These are phyloP conservation scores for Morphnarchus princeps DNA, from an alignment of 2,113 vertebrate genomes.

Conservation along the genomic window DNA sequence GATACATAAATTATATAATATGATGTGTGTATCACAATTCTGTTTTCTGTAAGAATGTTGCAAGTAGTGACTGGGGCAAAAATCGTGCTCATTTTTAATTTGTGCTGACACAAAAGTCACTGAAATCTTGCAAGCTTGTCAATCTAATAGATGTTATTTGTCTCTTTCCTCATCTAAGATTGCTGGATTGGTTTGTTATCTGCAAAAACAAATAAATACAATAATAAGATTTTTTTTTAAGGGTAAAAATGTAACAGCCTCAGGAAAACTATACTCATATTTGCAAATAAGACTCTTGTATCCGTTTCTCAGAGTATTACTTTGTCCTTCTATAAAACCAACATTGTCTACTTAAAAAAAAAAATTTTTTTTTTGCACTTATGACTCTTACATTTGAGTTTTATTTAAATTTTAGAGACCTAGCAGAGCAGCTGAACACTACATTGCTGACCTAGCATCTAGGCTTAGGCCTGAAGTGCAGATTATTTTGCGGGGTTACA, in stretches of 20 bases:
- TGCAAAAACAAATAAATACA: neutral
- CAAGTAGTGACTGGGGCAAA: neutral
- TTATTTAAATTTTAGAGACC: neutral
- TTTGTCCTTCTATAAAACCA: neutral
- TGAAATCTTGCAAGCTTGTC: neutral
- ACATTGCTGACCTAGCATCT: neutral
- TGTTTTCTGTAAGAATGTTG: neutral
- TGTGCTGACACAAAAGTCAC: neutral
- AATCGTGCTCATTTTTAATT: neutral
- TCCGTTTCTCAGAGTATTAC: neutral
- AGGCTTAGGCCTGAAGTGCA: neutral
- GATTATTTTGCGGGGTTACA: neutral
- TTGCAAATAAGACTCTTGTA: neutral
- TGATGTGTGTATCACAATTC: neutral
- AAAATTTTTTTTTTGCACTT: neutral
- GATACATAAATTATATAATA: neutral
- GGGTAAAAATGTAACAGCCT: neutral
- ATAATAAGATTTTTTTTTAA: neutral
- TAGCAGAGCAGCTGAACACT: neutral
- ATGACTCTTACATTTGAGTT: neutral
- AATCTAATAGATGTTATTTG: neutral
- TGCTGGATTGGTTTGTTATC: neutral
- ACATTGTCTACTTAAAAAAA: neutral
- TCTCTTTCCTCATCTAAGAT: neutral
- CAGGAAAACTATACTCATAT: neutral